A percentile compares a stretch with the other conserved stretches of the same genome.
Conservation (phyloP, 1,140 invertebrate species). For the Drosophila trapezifrons region DNA sequence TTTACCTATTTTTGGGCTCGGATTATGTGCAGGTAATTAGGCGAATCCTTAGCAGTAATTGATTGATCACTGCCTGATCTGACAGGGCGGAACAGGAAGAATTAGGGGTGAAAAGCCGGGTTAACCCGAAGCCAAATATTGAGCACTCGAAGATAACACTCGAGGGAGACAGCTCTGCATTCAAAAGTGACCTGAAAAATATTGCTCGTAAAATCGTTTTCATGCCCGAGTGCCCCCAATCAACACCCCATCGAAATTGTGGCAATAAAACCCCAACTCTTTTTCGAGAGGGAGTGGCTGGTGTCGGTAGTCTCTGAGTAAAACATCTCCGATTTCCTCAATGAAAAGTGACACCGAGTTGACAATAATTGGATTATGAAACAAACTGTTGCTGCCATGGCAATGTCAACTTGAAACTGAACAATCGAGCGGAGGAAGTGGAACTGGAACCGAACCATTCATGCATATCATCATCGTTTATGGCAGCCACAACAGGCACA, state of each 20-base stretch:
- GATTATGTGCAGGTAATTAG: slow-evolving; percentile 34
- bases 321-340: slow-evolving; percentile 49
- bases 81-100: background rate
- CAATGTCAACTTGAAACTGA: slow-evolving; percentile 31
- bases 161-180: slow-evolving; percentile 15
- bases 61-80: slow-evolving; percentile 29
- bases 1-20: slow-evolving; percentile 42
- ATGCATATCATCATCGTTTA: slow-evolving; percentile 39
- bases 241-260: slow-evolving; percentile 32
- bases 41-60: slow-evolving; percentile 35
- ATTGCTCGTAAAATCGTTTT: slow-evolving; percentile 59
- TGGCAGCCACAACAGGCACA: slow-evolving; percentile 4
- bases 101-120: slow-evolving; percentile 1
- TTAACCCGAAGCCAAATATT: slow-evolving; percentile 7
- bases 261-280: slow-evolving; percentile 23
- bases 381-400: slow-evolving; percentile 34
- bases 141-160: background rate
- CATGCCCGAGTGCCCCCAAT: slow-evolving; percentile 63
- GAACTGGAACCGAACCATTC: slow-evolving; percentile 31
- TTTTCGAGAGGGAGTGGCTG: slow-evolving; percentile 2
- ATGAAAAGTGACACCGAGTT: slow-evolving; percentile 71
- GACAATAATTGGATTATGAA: slow-evolving; percentile 74
- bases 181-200: slow-evolving; percentile 58
- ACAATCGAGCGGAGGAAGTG: slow-evolving; percentile 21
- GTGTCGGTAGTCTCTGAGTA: background rate